phyloP scores from a whole-genome alignment of 2,888 invertebrate species.

The Drosophila paranaensis region DNA sequence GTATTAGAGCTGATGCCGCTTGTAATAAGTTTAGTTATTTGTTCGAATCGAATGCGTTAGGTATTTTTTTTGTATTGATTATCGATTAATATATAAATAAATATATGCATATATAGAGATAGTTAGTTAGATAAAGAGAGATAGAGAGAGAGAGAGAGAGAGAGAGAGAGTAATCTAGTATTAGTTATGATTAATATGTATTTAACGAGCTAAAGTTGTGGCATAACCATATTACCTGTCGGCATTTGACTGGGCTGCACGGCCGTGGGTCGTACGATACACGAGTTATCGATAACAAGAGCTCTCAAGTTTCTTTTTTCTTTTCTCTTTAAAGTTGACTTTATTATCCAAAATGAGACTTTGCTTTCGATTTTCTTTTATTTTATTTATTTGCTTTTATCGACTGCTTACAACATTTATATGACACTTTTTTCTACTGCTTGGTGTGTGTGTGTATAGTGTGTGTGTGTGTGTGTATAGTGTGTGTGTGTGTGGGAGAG shows the following conservation, averaged over 20 bases:
- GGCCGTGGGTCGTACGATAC: constrained; percentile 19
- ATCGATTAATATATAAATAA: constrained; percentile 28
- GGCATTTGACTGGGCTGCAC: constrained; percentile 31
- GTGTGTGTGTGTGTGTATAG: constrained; percentile 16
- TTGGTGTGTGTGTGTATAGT: constrained; percentile 11
- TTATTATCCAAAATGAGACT: constrained; percentile 72
- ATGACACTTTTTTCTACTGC: constrained; percentile 40
- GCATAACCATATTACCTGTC: constrained; percentile 64
- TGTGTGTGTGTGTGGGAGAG: constrained; percentile 9
- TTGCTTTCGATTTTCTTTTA: constrained; percentile 26
- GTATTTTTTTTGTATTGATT: constrained; percentile 9
- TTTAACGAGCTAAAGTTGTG: constrained; percentile 43
- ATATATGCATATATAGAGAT: constrained; percentile 9
- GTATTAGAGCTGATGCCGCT: constrained; percentile 5
- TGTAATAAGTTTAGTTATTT: constrained; percentile 20
- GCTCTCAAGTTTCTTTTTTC: constrained; percentile 10
- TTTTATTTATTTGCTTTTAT: constrained; percentile 5
- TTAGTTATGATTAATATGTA: constrained; percentile 14
- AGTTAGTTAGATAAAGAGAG: neutral
- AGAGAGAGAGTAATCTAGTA: constrained; percentile 18
- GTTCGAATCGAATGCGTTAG: constrained; percentile 38
- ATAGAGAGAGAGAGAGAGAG: neutral
- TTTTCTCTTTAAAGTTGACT: constrained; percentile 57
- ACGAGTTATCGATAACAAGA: constrained; percentile 26
- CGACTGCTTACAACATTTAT: constrained; percentile 66